Evolutionary conservation across 2,113 vertebrate species (phyloP).

Genomic region (Seriola aureovittata): DNA sequence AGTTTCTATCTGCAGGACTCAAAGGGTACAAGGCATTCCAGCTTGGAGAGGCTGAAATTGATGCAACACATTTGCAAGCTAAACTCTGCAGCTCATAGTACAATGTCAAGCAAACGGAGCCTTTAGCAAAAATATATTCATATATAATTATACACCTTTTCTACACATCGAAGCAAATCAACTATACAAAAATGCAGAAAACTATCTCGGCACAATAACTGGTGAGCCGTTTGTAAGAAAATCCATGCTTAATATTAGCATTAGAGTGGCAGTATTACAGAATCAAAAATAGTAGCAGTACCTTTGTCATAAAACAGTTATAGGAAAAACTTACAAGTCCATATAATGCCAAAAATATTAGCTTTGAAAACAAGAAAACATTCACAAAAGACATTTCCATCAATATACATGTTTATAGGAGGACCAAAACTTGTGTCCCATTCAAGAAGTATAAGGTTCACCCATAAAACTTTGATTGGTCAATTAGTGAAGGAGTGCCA

Average conservation of each 20-base stretch:
- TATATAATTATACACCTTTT: constrained; percentile 73
- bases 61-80: constrained; percentile 48
- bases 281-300: constrained; percentile 64
- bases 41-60: background rate
- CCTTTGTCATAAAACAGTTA: constrained; percentile 68
- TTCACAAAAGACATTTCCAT: constrained; percentile 47
- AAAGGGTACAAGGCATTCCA: background rate
- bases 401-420: constrained; percentile 45
- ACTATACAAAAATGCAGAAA: constrained; percentile 76
- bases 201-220: constrained; percentile 47
- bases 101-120: constrained; percentile 59
- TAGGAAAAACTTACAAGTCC: constrained; percentile 66
- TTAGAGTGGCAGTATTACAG: constrained; percentile 49
- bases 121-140: constrained; percentile 82
- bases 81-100: constrained; percentile 50
- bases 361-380: constrained; percentile 55
- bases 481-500: constrained; percentile 29
- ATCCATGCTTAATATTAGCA: constrained; percentile 44
- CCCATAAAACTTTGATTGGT: background rate
- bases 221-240: constrained; percentile 43
- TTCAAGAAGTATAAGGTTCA: constrained; percentile 42
- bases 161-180: constrained; percentile 65
- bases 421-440: constrained; percentile 50
- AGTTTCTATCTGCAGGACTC: constrained; percentile 20
- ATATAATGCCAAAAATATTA: constrained; percentile 73